A percentile compares a stretch with the other conserved stretches of the same genome.
Conservation (phyloP, 2,888 invertebrate genomes). For the Cephus pygmeus region DNA sequence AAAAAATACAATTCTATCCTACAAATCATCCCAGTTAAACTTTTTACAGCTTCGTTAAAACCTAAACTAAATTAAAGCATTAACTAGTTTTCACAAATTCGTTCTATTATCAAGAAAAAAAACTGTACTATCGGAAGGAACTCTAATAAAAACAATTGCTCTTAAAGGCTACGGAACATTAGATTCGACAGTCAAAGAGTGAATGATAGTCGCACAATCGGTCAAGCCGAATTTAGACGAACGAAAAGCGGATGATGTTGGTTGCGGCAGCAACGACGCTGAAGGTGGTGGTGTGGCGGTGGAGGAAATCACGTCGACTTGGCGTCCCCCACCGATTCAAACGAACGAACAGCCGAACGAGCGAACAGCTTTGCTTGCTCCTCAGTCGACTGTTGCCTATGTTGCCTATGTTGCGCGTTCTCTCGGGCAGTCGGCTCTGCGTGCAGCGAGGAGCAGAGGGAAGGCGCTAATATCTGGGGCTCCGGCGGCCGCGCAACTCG, state of each 20-base stretch:
- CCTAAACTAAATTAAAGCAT: too few relatives aligned
- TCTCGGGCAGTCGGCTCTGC: conserved; percentile 10
- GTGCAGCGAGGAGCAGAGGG: conserved; percentile 33
- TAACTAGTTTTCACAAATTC: too few relatives aligned
- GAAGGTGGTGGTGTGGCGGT: not conserved
- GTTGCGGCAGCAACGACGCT: not conserved
- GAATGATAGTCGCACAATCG: conserved; percentile 51
- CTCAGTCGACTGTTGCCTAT: conserved; percentile 16
- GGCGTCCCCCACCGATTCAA: conserved; percentile 21
- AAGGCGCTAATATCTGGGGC: conserved; percentile 67
- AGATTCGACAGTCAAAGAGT: not conserved
- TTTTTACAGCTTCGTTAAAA: too few relatives aligned
- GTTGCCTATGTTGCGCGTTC: conserved; percentile 31
- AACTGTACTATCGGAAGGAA: too few relatives aligned
- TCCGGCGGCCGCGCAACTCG: conserved; percentile 62
- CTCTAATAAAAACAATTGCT: too few relatives aligned
- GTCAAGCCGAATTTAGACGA: conserved; percentile 52
- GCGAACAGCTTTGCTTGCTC: conserved; percentile 24
- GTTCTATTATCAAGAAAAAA: too few relatives aligned
- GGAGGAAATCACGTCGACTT: conserved; percentile 7
- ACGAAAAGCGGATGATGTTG: conserved; percentile 26
- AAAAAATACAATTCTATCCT: too few relatives aligned
- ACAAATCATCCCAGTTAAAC: too few relatives aligned
- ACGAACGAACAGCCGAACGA: conserved; percentile 37
- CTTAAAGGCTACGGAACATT: not conserved